Base-by-base conservation (phyloP, 1,140 invertebrate genomes). In the Pristionchus pacificus region DNA sequence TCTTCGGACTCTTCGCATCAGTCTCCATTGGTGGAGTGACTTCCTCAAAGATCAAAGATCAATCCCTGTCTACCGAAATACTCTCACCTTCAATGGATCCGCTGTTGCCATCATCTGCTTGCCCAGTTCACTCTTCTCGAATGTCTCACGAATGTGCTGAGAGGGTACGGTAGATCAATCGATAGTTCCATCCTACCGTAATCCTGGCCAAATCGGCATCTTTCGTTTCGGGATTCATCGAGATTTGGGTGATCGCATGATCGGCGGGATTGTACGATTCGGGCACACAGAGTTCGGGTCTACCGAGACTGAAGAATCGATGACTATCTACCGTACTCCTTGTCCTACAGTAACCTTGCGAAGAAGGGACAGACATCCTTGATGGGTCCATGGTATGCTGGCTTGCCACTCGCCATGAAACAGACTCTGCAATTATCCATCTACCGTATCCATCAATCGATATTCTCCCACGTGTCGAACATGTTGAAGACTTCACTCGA, bases 391-490 rank as follows among this genome's bases (percentile, higher is more conserved):
- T 73, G 65, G 60, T 73, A 73, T 10, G 66, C 60, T 0, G 58
- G 30, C 19, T 69, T 61, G 15, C 71, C 71, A 24, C 59, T 64
- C 15, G 71, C 65, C 71, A 73, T 68, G 66, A 73, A 73, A 29
- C 68, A 65, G 2, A 73, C 71, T 57, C 67, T 69, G 49, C 55
- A 31, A 90, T 87, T 2, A 89, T 89, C 25, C 95, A 94, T 67
- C 94, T 87, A 84, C 92, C 97, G 0, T 92, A 93, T 0, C 93
- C 90, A 73, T 91, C 95, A 92, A 0, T 93, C 91, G 89, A 97
- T 29, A 6, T 71, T 60, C 55, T 65, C 64, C 14, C 67, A 55
- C 57, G 63, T 60, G 65, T 91, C 88, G 83, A 92, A 93, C 64
- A 91, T 85, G 77, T 91, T 89, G 77, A 92, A 91, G 6, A 92